phyloP scores from a whole-genome alignment of 1,140 invertebrate genomes.

The Bombus breviceps region DNA sequence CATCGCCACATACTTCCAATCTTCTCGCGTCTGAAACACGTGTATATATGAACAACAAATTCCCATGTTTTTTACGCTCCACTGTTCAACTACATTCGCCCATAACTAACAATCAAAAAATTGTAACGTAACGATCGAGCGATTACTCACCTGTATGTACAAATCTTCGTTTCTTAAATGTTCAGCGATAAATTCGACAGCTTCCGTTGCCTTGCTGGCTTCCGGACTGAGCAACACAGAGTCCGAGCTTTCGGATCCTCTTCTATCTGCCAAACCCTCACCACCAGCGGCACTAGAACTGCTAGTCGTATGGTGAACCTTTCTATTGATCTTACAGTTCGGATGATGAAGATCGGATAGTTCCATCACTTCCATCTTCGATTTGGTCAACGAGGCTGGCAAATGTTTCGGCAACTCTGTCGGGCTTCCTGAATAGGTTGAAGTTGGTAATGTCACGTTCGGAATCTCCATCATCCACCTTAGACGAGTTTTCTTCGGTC shows the following conservation, averaged over 20 bases:
- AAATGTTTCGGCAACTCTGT: conserved; percentile 90
- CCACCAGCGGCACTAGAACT: conserved; percentile 85
- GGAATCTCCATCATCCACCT: conserved; percentile 99
- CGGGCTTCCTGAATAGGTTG: conserved; percentile 88
- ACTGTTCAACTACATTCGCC: neutral
- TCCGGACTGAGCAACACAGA: conserved; percentile 95
- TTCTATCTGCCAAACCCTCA: conserved; percentile 85
- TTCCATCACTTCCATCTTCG: conserved; percentile 96
- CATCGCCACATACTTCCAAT: conserved; percentile 99
- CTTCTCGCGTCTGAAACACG: conserved; percentile 93
- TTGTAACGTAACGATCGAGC: neutral
- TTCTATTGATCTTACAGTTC: conserved; percentile 96
- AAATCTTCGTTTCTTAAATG: conserved; percentile 98
- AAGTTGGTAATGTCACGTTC: conserved; percentile 92
- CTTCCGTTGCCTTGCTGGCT: conserved; percentile 97
- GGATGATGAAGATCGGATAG: conserved; percentile 97
- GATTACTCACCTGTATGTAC: conserved; percentile 93
- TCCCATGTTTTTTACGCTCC: neutral
- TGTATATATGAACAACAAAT: too few species aligned
- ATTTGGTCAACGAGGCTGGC: conserved; percentile 85
- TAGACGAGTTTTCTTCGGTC: conserved; percentile 95
- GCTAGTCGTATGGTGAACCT: conserved; percentile 84
- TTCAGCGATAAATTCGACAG: conserved; percentile 98
- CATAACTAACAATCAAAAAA: neutral
- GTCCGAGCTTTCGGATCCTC: conserved; percentile 95